Percentiles rank a stretch among this genome's conserved stretches.
Conservation (phyloP, 2,113 vertebrate genomes). For the Brachionichthys hirsutus region DNA sequence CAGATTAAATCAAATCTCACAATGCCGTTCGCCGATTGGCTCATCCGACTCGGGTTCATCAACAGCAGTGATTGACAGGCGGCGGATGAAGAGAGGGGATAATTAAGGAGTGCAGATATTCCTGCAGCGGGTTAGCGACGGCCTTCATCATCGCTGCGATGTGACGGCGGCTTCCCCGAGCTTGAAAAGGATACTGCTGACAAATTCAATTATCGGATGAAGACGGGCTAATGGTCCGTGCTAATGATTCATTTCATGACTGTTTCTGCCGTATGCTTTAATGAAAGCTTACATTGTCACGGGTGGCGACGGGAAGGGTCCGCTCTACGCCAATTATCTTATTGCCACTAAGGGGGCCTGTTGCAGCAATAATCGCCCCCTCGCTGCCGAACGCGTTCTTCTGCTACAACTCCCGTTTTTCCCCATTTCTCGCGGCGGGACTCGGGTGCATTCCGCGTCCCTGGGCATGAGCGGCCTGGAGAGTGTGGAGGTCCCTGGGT, state of each 20-base stretch:
- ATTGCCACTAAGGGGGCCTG: slow-evolving; percentile 14
- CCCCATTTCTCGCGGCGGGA: slow-evolving; percentile 1
- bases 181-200: slow-evolving; percentile 94
- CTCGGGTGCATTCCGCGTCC: slow-evolving; percentile 32
- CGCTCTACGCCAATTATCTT: slow-evolving; percentile 81
- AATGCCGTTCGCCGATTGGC: slow-evolving; percentile 26
- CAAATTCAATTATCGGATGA: slow-evolving; percentile 97
- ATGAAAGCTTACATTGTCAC: slow-evolving; percentile 82
- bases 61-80: slow-evolving; percentile 53
- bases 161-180: slow-evolving; percentile 76
- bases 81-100: slow-evolving; percentile 18
- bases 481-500: slow-evolving; percentile 28
- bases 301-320: slow-evolving; percentile 78
- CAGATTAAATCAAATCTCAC: slow-evolving; percentile 42
- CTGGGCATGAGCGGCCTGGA: slow-evolving; percentile 18
- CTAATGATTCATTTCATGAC: slow-evolving; percentile 95
- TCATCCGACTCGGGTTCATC: slow-evolving; percentile 48
- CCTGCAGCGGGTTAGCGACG: slow-evolving; percentile 71
- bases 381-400: not conserved
- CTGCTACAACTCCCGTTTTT: slow-evolving; percentile 24
- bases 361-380: slow-evolving; percentile 42
- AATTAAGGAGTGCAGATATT: slow-evolving; percentile 37
- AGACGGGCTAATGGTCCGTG: slow-evolving; percentile 93
- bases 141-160: slow-evolving; percentile 94
- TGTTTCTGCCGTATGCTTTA: slow-evolving; percentile 93